Evolutionary conservation across 2,113 vertebrate species (phyloP), one percentile per base, ranked within the genome.

Genomic region (cattle (Bos taurus)): DNA sequence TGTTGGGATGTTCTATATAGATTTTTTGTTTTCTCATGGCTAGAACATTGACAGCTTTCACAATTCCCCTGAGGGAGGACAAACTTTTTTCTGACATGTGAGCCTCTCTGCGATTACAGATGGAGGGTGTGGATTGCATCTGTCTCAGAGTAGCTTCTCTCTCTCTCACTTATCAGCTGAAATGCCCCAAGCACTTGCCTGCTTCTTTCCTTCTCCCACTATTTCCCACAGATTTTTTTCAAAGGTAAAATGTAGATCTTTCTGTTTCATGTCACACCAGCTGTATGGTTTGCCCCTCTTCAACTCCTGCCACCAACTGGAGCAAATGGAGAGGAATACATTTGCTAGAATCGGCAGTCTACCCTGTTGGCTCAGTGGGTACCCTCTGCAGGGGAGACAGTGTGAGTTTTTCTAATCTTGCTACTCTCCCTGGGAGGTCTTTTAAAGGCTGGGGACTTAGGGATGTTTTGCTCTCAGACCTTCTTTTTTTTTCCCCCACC

Each of bases 161-260:
- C 83, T 46, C 67, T 56, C 78, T 97, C 90, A 83, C 90, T 97
- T 95, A 96, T 89, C 98, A 98, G 97, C 96, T 98, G 98, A 98
- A 98, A 87, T 87, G 98, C 99, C 98, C 98, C 97, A 89, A 98
- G 98, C 97, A 94, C 89, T 98, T 98, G 91, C 88, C 56, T 97
- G 94, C 81, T 97, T 89, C 97, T 98, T 98, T 93, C 81, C 10
- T 96, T 97, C 97, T 98, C 81, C 83, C 82, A 98, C 94, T 88
- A 94, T 99, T 99, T 98, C 98, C 98, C 98, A 98, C 97, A 97
- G 91, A 0, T 64, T 88, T 88, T 81, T 96, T 84, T 91, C 36
- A 7, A 94, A 98, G 93, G 94, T 96, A 97, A 94, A 2, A 15
- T 77, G 74, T n/a, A 93, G 88, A 67, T 98, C 92, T 90, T 96